Percentiles rank a stretch among this genome's conserved stretches.
Conservation (phyloP, 2,888 invertebrate species). For the Polyploca ridens region DNA sequence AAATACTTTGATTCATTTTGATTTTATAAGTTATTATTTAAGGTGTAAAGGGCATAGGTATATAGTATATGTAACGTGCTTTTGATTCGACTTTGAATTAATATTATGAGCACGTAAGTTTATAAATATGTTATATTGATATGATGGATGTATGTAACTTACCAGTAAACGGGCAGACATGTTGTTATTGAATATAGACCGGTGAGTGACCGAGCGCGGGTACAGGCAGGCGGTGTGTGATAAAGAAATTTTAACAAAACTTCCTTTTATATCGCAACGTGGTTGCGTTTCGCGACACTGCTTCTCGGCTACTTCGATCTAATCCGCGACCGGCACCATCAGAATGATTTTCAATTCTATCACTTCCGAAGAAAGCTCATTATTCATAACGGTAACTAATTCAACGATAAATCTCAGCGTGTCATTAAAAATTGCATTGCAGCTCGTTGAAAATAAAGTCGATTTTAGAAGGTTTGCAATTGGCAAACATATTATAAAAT, state of each 20-base stretch:
- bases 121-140: neutral
- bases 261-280: slow-evolving; percentile 84
- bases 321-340: slow-evolving; percentile 33
- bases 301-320: slow-evolving; percentile 62
- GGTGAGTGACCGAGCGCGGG: slow-evolving; percentile 65
- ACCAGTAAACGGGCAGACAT: slow-evolving; percentile 83
- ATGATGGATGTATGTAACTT: slow-evolving; percentile 48
- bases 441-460: slow-evolving; percentile 36
- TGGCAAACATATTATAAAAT: slow-evolving; percentile 30
- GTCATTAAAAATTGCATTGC: slow-evolving; percentile 43
- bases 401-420: slow-evolving; percentile 24
- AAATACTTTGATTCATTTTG: no score
- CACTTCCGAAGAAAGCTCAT: slow-evolving; percentile 35
- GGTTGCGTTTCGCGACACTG: slow-evolving; percentile 81
- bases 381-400: slow-evolving; percentile 24
- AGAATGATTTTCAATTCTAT: slow-evolving; percentile 45
- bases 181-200: slow-evolving; percentile 48
- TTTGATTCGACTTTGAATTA: neutral
- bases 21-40: no score
- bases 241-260: slow-evolving; percentile 81
- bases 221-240: slow-evolving; percentile 72
- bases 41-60: no score
- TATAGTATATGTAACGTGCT: neutral
- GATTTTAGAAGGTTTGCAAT: slow-evolving; percentile 17
- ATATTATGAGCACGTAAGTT: neutral